These are phyloP conservation scores for Oikopleura vanhoeffeni DNA, from an alignment of 23 tunicate species.

Conservation along the genomic window DNA sequence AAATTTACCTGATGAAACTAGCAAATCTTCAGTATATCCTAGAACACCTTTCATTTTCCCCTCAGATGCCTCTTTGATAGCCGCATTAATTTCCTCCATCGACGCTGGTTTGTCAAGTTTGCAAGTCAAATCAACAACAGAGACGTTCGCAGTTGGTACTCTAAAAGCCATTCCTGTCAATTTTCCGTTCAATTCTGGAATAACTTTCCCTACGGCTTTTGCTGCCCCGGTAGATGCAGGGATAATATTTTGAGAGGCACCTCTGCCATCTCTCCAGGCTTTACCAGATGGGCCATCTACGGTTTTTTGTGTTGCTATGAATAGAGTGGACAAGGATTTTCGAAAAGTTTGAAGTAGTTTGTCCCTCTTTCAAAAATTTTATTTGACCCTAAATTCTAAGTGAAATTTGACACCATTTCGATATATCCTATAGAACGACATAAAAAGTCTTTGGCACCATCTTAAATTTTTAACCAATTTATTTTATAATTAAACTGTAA, in stretches of 20 bases:
- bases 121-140: slow-evolving; percentile 95
- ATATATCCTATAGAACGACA: no score
- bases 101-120: slow-evolving; percentile 51
- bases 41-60: slow-evolving; percentile 45
- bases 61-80: slow-evolving; percentile 42
- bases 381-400: no score
- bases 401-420: no score
- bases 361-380: no score
- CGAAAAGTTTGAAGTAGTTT: no score
- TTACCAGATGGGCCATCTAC: slow-evolving; percentile 93
- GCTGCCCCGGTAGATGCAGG: slow-evolving; percentile 99
- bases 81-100: slow-evolving; percentile 41
- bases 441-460: no score
- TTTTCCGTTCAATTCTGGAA: slow-evolving; percentile 81
- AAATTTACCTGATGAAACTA: slow-evolving; percentile 46
- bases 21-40: slow-evolving; percentile 77
- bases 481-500: no score
- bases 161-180: slow-evolving; percentile 97
- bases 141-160: slow-evolving; percentile 91
- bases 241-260: slow-evolving; percentile 93
- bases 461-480: no score
- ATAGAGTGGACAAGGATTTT: no score
- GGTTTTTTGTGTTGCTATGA: slow-evolving; percentile 94
- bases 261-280: slow-evolving; percentile 85
- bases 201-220: slow-evolving; percentile 93